Evolutionary conservation across 1,140 invertebrate genomes (phyloP), one percentile per base, ranked within the genome.

Genomic region (Antheraea mylitta): DNA sequence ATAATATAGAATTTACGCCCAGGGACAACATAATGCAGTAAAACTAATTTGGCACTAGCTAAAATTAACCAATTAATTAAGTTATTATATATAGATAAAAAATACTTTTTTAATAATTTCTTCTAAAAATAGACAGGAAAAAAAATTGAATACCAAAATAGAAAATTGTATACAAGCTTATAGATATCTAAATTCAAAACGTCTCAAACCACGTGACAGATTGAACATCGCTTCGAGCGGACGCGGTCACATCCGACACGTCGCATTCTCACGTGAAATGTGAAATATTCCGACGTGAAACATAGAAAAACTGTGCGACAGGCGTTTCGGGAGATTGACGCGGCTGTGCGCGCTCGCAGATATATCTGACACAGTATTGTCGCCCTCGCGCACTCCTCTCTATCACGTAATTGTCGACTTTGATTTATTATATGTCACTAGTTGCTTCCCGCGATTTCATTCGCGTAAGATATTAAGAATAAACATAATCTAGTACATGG

Each of bases 191-290:
- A 80, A 83, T 81, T 74, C 71, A 80, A 83, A 84, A 81, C 77
- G 63, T 64, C 70, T 81, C 74, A 82, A 87, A 84, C 80, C 80
- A 81, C 77, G 79, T 85, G 84, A 86, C 84, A 81, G 78, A 88
- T 86, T 79, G 18, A 64, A 66, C 59, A 48, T 67, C 45, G 59
- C 66, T 42, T 13, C 45, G 45, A 66, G 67, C 72, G 30, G 53
- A 36, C 60, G 38, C 38, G 38, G 11, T 16, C 30, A 37, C 38
- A 42, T 16, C 36, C 18, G 38, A 45, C 37, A 64, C 63, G 63
- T 61, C 60, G 60, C 36, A 64, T 38, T 19, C 63, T 61, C 60
- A 61, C 60, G 60, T 38, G 63, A 42, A n/a, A 18, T 42, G n/a
- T 64, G 38, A 66, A 37, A 18, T n/a, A 18, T 59, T 59, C 36